Conservation (phyloP, 2,888 invertebrate species). For the Megaustenia siamemsis region DNA sequence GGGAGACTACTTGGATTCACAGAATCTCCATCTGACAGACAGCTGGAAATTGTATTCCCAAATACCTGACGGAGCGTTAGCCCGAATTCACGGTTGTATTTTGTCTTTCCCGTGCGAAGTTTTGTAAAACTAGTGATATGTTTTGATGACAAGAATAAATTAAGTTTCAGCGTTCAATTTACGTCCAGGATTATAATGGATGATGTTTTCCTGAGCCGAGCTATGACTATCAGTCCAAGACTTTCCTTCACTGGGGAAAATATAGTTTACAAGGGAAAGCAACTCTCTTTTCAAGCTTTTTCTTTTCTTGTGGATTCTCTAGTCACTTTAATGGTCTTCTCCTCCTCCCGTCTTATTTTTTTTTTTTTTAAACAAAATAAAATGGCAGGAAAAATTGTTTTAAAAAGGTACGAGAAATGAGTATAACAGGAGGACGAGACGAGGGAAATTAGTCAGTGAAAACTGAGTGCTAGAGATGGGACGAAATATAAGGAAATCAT, state of each 20-base stretch:
- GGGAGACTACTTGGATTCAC: neutral
- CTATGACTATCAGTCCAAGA: neutral
- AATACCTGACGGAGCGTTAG: neutral
- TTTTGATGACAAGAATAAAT: conserved; percentile 45
- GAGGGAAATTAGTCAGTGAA: conserved; percentile 18
- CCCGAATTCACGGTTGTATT: neutral
- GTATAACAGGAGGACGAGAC: neutral
- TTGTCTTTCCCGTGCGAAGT: neutral
- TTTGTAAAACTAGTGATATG: conserved; percentile 4
- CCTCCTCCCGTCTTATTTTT: neutral
- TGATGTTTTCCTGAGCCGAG: neutral
- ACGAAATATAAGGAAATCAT: neutral
- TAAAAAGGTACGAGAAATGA: neutral
- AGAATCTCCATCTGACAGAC: neutral
- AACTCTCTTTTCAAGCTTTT: neutral
- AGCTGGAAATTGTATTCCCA: neutral
- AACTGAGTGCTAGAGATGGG: neutral
- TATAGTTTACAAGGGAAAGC: neutral
- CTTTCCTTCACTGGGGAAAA: conserved; percentile 18
- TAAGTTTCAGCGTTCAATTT: conserved; percentile 36
- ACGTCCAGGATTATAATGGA: neutral
- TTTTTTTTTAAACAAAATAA: neutral
- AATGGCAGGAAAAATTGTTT: no score
- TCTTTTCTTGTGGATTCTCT: neutral
- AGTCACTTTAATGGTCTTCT: neutral